These are phyloP conservation scores for Benitochromis conjunctus DNA, from an alignment of 2,113 vertebrate genomes.

Conservation along the genomic window DNA sequence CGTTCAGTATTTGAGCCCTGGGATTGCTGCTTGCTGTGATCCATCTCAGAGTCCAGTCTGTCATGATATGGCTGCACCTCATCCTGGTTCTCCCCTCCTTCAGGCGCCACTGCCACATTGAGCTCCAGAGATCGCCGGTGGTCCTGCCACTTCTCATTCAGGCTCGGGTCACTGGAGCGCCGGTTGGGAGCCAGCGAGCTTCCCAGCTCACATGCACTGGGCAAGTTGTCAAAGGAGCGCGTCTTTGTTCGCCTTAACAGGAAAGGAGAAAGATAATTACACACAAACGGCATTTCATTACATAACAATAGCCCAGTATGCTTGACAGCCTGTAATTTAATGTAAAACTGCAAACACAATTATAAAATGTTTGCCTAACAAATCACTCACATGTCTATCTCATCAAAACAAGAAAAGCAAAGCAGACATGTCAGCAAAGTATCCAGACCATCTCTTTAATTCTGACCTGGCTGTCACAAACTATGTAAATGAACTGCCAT, in stretches of 20 bases:
- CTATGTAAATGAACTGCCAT: not conserved
- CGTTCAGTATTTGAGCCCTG: conserved; percentile 21
- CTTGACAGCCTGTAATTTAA: not conserved
- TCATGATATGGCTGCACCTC: conserved; percentile 36
- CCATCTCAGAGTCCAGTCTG: conserved; percentile 31
- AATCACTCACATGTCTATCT: not conserved
- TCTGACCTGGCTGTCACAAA: not conserved
- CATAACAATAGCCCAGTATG: not conserved
- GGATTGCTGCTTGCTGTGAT: conserved; percentile 48
- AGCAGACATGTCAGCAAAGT: not conserved
- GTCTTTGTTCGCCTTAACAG: conserved; percentile 88
- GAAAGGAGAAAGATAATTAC: not conserved
- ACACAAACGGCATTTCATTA: not conserved
- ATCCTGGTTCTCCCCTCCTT: conserved; percentile 67
- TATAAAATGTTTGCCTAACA: not conserved
- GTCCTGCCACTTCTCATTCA: conserved; percentile 98
- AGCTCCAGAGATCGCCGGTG: conserved; percentile 90
- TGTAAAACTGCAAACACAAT: not conserved
- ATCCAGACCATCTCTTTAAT: not conserved
- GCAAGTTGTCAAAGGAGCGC: conserved; percentile 93
- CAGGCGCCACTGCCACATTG: conserved; percentile 77
- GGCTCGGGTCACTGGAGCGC: conserved; percentile 93
- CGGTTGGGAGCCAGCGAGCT: conserved; percentile 79
- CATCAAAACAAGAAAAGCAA: not conserved
- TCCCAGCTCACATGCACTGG: conserved; percentile 84